These are phyloP conservation scores for Dipodomys ordii DNA, from an alignment of 2,113 vertebrate species.

Conservation along the genomic window DNA sequence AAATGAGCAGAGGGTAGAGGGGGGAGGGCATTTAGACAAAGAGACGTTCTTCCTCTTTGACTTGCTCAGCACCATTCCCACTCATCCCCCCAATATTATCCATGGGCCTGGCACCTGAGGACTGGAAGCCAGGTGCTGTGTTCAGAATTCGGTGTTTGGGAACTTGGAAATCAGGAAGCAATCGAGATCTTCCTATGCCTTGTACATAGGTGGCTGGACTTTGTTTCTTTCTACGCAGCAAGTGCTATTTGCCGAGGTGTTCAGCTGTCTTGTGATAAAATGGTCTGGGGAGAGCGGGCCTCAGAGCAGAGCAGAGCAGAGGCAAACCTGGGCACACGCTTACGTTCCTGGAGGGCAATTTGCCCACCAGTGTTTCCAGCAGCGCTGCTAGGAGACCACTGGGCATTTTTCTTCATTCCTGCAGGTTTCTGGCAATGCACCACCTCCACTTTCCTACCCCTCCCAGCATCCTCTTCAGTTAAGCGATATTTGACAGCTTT, in stretches of 20 bases:
- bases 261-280: not conserved
- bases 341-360: not conserved
- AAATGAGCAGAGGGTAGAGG: not conserved
- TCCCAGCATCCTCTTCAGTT: constrained; percentile 9
- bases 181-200: not conserved
- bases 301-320: not conserved
- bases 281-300: not conserved
- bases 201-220: fast-evolving
- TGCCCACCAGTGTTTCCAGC: not conserved
- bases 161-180: not conserved
- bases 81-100: fast-evolving
- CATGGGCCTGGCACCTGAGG: not conserved
- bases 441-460: not conserved
- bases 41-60: not conserved
- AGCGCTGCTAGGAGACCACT: fast-evolving
- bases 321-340: too few relatives aligned
- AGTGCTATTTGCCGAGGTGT: too few relatives aligned
- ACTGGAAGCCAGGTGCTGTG: not conserved
- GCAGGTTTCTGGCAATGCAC: not conserved
- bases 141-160: not conserved
- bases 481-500: constrained; percentile 38
- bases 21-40: not conserved
- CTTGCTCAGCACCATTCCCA: not conserved
- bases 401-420: not conserved
- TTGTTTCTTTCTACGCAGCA: not conserved